A percentile compares a stretch with the other conserved stretches of the same genome.
Evolutionary conservation across 2,888 invertebrate genomes (phyloP).

Genomic region (Noctuana brunneofusca): DNA sequence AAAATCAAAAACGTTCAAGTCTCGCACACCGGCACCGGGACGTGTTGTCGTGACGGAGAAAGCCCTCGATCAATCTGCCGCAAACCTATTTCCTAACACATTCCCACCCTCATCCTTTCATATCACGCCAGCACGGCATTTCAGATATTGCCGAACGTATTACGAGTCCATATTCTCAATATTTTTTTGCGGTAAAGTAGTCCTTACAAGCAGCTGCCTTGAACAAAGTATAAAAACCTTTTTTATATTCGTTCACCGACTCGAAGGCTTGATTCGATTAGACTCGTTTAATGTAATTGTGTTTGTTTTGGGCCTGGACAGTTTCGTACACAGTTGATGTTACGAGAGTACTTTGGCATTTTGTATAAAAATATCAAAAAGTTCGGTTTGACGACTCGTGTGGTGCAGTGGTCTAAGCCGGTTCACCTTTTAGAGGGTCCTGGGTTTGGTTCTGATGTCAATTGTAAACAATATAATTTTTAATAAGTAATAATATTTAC

Average conservation of each 20-base stretch:
- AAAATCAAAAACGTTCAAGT: conserved; percentile 54
- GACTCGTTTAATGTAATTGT: conserved; percentile 40
- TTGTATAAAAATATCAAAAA: too few relatives aligned
- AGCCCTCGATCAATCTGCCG: conserved; percentile 68
- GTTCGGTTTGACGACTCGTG: too few relatives aligned
- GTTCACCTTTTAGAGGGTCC: too few relatives aligned
- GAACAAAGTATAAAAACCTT: conserved; percentile 27
- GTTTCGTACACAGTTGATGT: conserved; percentile 34
- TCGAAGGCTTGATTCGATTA: conserved; percentile 33
- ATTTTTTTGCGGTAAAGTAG: conserved; percentile 36
- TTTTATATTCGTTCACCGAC: conserved; percentile 20
- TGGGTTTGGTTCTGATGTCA: too few relatives aligned
- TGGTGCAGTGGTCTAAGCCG: too few relatives aligned
- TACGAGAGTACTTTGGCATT: not conserved
- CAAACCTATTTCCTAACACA: conserved; percentile 66
- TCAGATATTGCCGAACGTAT: conserved; percentile 60
- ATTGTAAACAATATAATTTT: too few relatives aligned
- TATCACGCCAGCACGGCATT: conserved; percentile 58
- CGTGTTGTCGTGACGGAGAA: conserved; percentile 70
- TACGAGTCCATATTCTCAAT: conserved; percentile 50
- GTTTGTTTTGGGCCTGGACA: conserved; percentile 40
- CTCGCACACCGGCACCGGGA: conserved; percentile 53
- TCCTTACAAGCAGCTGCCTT: conserved; percentile 5
- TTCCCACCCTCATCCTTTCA: conserved; percentile 59
- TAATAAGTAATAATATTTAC: too few relatives aligned